Base-by-base conservation (phyloP, 2,797 vertebrate species). In the Cossypha niveicapilla region DNA sequence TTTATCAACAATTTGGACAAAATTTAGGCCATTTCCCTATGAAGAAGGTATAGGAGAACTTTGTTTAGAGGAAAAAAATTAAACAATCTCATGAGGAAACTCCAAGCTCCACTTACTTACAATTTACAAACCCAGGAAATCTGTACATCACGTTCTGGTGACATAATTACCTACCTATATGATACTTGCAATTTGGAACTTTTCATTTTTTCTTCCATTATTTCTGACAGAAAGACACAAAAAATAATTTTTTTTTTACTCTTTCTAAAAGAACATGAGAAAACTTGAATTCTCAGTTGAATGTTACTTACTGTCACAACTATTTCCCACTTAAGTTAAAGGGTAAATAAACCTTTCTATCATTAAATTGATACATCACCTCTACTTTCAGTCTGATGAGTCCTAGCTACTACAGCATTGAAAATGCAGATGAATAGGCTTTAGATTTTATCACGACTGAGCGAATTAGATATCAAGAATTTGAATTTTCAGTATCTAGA, bases 61-160 rank as follows among this genome's bases (percentile, higher is more conserved):
- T 56, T 35, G 1, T 34, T 68, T 39, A 63, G 17, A 39, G 8
- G 6, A 56, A 77, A 60, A 3, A 5, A 65, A 35, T 51, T 42
- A 60, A 65, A 35, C 1, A 68, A 76, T 3, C 2, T 76, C 14
- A 23, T 24, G 28, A 51, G 10, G 9, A 75, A 71, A 28, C 5
- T 76, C 75, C 9, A 8, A 72, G 35, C 3, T 62, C 16, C 18
- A 34, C 6, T 65, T 54, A 27, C 7, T 48, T 76, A 18, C 4
- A 14, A 0, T 18, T 13, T 34, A 65, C 27, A 51, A 68, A 47
- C 19, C 18, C 3, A 1, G 2, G 2, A 8, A 61, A 30, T 28
- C 67, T 62, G 28, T 14, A 16, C 15, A 41, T 54, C 16, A 2
- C 34, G 28, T 62, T 72, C 12, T 3, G 1, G 7, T n/a, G 19